These are phyloP conservation scores for Drosophila nr. fundita DNA, from an alignment of 2,888 invertebrate species.

Conservation along the genomic window DNA sequence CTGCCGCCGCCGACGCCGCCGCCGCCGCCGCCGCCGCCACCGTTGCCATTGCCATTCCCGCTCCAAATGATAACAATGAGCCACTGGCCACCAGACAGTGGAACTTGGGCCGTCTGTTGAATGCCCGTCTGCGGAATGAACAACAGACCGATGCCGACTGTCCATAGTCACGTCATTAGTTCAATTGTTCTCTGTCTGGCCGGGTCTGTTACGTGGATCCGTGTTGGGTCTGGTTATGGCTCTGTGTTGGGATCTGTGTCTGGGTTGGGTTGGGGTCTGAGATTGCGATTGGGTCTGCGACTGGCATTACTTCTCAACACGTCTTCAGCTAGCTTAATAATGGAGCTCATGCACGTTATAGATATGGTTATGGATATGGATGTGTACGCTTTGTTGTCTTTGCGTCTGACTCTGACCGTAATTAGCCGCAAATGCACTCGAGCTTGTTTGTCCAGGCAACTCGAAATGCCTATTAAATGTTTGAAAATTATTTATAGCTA, in stretches of 20 bases:
- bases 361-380: slow-evolving; percentile 32
- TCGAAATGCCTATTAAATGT: background rate
- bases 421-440: slow-evolving; percentile 46
- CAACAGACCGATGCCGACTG: slow-evolving; percentile 57
- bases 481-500: background rate
- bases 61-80: slow-evolving; percentile 74
- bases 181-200: slow-evolving; percentile 70
- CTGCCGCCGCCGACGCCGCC: slow-evolving; percentile 24
- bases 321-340: slow-evolving; percentile 70
- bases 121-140: slow-evolving; percentile 19
- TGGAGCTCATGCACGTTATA: slow-evolving; percentile 66
- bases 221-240: slow-evolving; percentile 34
- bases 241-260: slow-evolving; percentile 19
- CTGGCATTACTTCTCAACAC: slow-evolving; percentile 69
- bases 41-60: slow-evolving; percentile 55
- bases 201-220: slow-evolving; percentile 40
- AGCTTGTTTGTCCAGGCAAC: slow-evolving; percentile 3
- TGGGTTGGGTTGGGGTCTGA: slow-evolving; percentile 10
- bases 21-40: slow-evolving; percentile 33
- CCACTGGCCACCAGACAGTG: slow-evolving; percentile 30
- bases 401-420: slow-evolving; percentile 15
- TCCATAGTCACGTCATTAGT: slow-evolving; percentile 78
- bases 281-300: slow-evolving; percentile 15
- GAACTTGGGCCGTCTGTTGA: slow-evolving; percentile 33
- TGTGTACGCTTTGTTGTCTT: slow-evolving; percentile 29